phyloP scores from a whole-genome alignment of 2,113 vertebrate genomes.

The Mystacornis crossleyi region DNA sequence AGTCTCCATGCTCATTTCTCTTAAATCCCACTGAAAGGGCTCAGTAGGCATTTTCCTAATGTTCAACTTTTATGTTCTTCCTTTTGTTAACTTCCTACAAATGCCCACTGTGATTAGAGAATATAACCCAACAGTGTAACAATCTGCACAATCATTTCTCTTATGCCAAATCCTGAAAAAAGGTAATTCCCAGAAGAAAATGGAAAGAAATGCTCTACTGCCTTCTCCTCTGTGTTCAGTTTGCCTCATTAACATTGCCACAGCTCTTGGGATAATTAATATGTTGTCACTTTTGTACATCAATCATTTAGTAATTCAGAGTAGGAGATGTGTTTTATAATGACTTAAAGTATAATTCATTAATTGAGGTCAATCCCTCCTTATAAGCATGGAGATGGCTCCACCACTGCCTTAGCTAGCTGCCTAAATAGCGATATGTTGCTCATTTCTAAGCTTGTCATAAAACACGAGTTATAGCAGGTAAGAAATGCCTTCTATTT shows the following conservation, averaged over 20 bases:
- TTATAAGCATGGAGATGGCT: background rate
- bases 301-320: constrained; percentile 34
- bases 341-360: constrained; percentile 2
- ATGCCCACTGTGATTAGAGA: background rate
- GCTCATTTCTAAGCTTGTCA: background rate
- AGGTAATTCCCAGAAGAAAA: background rate
- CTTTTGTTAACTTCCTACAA: background rate
- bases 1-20: background rate
- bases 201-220: background rate
- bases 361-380: constrained; percentile 16
- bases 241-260: background rate
- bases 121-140: background rate
- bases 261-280: constrained; percentile 22
- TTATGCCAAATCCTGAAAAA: background rate
- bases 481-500: background rate
- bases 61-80: background rate
- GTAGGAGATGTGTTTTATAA: background rate
- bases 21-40: background rate
- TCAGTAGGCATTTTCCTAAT: background rate
- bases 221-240: background rate
- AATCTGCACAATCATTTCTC: background rate
- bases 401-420: background rate
- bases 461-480: background rate
- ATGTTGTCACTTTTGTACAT: constrained; percentile 34
- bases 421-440: background rate